phyloP scores from a whole-genome alignment of 1,140 invertebrate species.

The Yoshiicerus persimilis region DNA sequence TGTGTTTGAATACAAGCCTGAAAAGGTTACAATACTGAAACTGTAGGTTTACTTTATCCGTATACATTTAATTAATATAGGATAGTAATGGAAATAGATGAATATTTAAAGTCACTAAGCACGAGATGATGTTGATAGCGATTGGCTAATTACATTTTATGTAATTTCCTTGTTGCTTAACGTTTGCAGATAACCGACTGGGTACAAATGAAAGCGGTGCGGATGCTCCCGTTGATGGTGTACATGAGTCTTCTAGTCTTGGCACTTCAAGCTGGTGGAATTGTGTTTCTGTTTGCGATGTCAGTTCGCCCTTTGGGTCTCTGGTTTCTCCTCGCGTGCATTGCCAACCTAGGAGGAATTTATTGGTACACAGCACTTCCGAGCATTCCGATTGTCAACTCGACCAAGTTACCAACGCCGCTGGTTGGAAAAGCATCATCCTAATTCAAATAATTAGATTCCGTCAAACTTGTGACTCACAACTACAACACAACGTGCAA shows the following conservation, averaged over 20 bases:
- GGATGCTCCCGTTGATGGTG: constrained; percentile 35
- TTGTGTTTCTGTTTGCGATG: constrained; percentile 26
- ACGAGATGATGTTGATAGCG: background rate
- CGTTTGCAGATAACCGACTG: constrained; percentile 26
- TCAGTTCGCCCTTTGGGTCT: constrained; percentile 30
- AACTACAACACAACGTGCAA: background rate
- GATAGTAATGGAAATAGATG: background rate
- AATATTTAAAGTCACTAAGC: background rate
- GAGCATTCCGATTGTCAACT: background rate
- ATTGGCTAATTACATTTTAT: constrained; percentile 14
- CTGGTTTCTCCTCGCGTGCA: constrained; percentile 37
- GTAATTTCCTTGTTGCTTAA: background rate
- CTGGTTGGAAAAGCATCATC: background rate
- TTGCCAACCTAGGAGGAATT: constrained; percentile 25
- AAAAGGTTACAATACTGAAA: too few species aligned
- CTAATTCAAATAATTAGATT: constrained; percentile 10
- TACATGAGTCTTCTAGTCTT: constrained; percentile 44
- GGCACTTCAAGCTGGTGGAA: constrained; percentile 28
- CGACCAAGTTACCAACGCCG: background rate
- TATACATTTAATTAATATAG: background rate
- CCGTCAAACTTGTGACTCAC: background rate
- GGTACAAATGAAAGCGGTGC: constrained; percentile 33
- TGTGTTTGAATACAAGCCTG: background rate
- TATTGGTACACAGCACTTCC: constrained; percentile 29
- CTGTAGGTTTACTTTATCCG: too few species aligned